Evolutionary conservation across 2,113 vertebrate species (phyloP).

Genomic region (Oxyura jamaicensis): DNA sequence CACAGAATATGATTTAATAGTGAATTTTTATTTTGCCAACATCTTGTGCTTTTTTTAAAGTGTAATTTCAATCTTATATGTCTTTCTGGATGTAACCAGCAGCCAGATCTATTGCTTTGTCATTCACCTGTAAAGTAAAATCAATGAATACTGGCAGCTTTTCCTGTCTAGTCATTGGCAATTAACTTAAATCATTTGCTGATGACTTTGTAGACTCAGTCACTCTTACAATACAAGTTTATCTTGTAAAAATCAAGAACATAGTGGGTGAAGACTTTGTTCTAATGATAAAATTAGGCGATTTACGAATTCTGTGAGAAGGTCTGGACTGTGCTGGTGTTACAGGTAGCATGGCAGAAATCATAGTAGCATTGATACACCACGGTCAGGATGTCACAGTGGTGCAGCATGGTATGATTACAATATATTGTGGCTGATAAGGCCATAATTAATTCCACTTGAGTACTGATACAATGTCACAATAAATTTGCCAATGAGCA

Average conservation of each 20-base stretch:
- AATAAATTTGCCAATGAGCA: constrained; percentile 42
- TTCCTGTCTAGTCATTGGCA: not conserved
- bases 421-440: not conserved
- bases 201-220: not conserved
- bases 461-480: not conserved
- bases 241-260: not conserved
- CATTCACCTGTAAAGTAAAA: constrained; percentile 24
- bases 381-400: not conserved
- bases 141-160: not conserved
- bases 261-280: not conserved
- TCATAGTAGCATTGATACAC: not conserved
- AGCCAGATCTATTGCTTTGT: not conserved
- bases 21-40: not conserved
- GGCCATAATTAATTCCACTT: constrained; percentile 54
- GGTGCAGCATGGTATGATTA: not conserved
- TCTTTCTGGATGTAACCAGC: not conserved
- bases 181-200: not conserved
- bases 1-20: not conserved
- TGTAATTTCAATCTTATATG: not conserved
- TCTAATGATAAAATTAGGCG: not conserved
- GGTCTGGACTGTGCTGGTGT: not conserved
- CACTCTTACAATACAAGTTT: not conserved
- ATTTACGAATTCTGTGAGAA: not conserved
- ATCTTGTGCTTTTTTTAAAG: not conserved
- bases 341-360: not conserved